Base-by-base conservation (phyloP, 2,113 vertebrate genomes). In the Oryzias woworae region DNA sequence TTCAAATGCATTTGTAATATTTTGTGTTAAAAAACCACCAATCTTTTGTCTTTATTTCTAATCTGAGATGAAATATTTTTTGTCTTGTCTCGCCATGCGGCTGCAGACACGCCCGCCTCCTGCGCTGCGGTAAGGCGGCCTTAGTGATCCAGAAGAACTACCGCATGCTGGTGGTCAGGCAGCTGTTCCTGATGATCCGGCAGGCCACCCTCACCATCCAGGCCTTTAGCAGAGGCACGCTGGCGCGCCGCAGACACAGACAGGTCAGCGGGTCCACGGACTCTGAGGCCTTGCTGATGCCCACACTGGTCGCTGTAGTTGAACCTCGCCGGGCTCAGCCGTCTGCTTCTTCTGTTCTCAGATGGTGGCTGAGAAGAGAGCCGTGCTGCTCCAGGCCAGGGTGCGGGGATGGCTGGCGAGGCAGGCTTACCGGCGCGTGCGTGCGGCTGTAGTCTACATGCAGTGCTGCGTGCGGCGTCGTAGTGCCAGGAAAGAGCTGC, bases 381-480 rank as follows among this genome's bases (percentile, higher is more conserved):
- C 91, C 0, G 64, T 89, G 58, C 4, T 88, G 61, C 50, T 92
- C 22, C 93, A 93, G 84, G 87, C 90, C 0, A 70, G 62, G 0
- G 90, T 92, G 23, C 82, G 92, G 10, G 91, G 92, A 43, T 94
- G 94, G 92, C 55, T 92, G 80, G 90, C 88, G 3, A 77, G 78
- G 4, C 49, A 3, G 17, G 44, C 0, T 2, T 93, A 85, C 18
- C 1, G 31, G 42, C 85, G 74, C 0, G 41, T 92, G 0, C 72
- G 58, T 0, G 7, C 58, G 0, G 90, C 92, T 0, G 81, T 83
- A 53, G 53, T 93, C 58, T 81, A 86, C 68, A 68, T 88, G 82
- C 92, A 93, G 85, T 88, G 92, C 76, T 94, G 94, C 49, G 84
- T 66, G 23, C 89, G 93, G 4, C 90, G 91, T n/a, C 66, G 51